Evolutionary conservation across 2,797 vertebrate genomes (phyloP).

Genomic region (Megaceryle alcyon): DNA sequence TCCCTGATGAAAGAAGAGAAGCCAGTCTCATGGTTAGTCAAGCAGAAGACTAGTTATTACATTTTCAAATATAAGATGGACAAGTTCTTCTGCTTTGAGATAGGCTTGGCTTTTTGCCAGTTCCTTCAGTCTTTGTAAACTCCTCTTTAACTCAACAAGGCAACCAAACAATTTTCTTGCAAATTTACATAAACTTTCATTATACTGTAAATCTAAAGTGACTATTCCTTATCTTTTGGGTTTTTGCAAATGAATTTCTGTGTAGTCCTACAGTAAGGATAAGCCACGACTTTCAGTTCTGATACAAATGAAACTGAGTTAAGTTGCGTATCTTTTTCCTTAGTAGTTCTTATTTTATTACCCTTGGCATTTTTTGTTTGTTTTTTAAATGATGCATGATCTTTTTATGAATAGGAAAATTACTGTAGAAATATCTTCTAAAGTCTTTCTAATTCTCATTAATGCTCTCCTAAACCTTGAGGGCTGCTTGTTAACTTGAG

Average conservation of each 20-base stretch:
- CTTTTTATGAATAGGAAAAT: neutral
- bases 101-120: neutral
- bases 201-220: neutral
- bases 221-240: neutral
- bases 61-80: neutral
- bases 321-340: neutral
- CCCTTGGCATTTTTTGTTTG: neutral
- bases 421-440: neutral
- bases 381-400: neutral
- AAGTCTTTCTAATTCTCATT: neutral
- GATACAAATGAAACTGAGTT: neutral
- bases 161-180: neutral
- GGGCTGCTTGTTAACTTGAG: neutral
- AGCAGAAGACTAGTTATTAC: neutral
- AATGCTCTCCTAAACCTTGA: neutral
- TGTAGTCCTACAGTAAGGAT: neutral
- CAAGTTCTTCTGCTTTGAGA: neutral
- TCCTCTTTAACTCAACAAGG: neutral
- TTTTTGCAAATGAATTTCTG: neutral
- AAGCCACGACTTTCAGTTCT: neutral
- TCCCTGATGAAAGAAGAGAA: neutral
- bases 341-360: neutral
- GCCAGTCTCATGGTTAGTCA: neutral
- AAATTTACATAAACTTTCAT: neutral
- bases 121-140: neutral